Conservation (phyloP, 2,888 invertebrate genomes). For the Mythimna albipuncta region DNA sequence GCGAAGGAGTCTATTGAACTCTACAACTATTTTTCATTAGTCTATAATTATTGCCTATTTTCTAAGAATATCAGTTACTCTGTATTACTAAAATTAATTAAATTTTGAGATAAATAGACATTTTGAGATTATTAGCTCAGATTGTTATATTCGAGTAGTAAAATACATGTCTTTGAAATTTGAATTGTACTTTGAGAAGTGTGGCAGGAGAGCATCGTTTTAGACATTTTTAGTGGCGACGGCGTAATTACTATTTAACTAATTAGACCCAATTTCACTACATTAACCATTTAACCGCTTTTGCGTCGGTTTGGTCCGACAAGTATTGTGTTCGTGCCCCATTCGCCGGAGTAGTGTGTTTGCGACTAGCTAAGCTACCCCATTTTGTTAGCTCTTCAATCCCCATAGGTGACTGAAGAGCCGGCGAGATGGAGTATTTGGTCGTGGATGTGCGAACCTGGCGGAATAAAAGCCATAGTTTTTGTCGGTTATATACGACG, state of each 20-base stretch:
- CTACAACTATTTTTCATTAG: no score
- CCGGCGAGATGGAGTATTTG: no score
- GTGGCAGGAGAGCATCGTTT: slow-evolving; percentile 49
- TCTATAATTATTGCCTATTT: slow-evolving; percentile 21
- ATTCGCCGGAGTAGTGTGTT: no score
- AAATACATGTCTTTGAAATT: slow-evolving; percentile 37
- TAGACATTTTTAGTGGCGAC: slow-evolving; percentile 19
- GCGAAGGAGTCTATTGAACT: neutral
- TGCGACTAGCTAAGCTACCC: no score
- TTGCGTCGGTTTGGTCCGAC: no score
- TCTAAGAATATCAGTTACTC: slow-evolving; percentile 17
- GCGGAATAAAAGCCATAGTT: no score
- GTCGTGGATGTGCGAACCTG: no score
- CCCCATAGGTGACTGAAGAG: no score
- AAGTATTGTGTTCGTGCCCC: no score
- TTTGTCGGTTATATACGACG: no score
- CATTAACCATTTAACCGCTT: neutral
- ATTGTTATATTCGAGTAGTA: slow-evolving; percentile 33
- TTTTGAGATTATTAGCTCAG: slow-evolving; percentile 42
- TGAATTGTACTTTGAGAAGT: slow-evolving; percentile 50
- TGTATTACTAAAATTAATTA: slow-evolving; percentile 20
- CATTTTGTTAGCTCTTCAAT: no score
- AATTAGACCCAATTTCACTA: slow-evolving; percentile 11
- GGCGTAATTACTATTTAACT: neutral
- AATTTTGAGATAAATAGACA: slow-evolving; percentile 31